Conservation (phyloP, 2,113 vertebrate species). For the Chrysemys picta region DNA sequence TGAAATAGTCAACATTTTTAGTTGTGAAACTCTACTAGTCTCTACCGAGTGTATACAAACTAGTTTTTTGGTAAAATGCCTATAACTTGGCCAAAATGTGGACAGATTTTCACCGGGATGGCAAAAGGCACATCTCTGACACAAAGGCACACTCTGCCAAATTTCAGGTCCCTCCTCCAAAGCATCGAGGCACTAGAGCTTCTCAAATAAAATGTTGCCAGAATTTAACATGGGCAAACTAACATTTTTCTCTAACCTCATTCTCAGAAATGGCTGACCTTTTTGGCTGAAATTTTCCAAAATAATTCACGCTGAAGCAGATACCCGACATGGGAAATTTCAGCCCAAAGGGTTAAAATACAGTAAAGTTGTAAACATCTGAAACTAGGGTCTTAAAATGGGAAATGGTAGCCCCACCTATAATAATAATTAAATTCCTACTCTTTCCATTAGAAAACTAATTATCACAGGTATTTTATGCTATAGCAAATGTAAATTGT, state of each 20-base stretch:
- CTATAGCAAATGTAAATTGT: background rate
- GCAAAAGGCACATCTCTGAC: too few relatives aligned
- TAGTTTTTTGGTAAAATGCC: background rate
- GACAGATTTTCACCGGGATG: background rate
- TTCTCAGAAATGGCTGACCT: background rate
- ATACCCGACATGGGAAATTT: background rate
- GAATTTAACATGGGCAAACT: background rate
- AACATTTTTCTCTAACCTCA: background rate
- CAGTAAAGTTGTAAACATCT: background rate
- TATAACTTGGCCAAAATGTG: background rate
- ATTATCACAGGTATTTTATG: background rate
- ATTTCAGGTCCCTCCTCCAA: background rate
- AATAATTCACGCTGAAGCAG: background rate
- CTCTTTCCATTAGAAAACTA: background rate
- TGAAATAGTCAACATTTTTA: background rate
- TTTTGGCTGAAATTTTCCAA: background rate
- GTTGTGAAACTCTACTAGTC: background rate
- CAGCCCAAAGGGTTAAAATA: background rate
- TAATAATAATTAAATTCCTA: background rate
- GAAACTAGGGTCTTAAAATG: background rate
- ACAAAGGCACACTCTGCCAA: background rate
- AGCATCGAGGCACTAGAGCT: background rate
- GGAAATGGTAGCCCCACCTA: background rate
- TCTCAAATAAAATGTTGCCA: background rate
- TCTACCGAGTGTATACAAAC: background rate